Conservation (phyloP, 2,888 invertebrate genomes). For the Epiblema foenella region DNA sequence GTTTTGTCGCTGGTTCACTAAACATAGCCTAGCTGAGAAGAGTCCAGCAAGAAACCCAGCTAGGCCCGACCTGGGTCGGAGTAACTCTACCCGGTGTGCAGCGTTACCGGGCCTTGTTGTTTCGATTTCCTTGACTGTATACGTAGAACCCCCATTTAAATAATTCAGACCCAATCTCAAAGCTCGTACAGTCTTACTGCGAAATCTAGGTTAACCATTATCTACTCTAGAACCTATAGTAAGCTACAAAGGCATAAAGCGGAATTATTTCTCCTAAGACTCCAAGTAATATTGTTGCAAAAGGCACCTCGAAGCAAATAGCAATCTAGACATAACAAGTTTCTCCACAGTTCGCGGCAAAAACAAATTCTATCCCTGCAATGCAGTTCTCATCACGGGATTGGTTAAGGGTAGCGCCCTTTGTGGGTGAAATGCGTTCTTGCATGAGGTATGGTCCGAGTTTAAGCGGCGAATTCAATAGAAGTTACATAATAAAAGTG, state of each 20-base stretch:
- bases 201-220: conserved; percentile 10
- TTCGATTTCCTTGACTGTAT: no score
- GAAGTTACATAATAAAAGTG: no score
- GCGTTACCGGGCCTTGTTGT: no score
- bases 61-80: no score
- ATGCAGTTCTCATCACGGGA: conserved; percentile 20
- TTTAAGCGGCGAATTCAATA: background rate
- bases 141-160: background rate
- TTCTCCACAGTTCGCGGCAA: conserved; percentile 16
- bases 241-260: conserved; percentile 14
- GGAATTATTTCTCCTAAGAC: conserved; percentile 19
- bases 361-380: conserved; percentile 22
- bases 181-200: background rate
- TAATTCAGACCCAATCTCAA: conserved; percentile 5
- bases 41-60: no score
- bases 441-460: conserved; percentile 30
- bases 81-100: no score
- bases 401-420: conserved; percentile 11
- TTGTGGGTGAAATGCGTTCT: conserved; percentile 39
- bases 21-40: no score
- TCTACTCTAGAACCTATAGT: background rate
- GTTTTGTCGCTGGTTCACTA: no score
- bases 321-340: conserved; percentile 32
- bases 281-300: conserved; percentile 21
- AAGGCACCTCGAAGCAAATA: conserved; percentile 24